Percentiles rank a stretch among this genome's conserved stretches.
phyloP scores from a whole-genome alignment of 2,888 invertebrate genomes.

The Conomelus anceps region DNA sequence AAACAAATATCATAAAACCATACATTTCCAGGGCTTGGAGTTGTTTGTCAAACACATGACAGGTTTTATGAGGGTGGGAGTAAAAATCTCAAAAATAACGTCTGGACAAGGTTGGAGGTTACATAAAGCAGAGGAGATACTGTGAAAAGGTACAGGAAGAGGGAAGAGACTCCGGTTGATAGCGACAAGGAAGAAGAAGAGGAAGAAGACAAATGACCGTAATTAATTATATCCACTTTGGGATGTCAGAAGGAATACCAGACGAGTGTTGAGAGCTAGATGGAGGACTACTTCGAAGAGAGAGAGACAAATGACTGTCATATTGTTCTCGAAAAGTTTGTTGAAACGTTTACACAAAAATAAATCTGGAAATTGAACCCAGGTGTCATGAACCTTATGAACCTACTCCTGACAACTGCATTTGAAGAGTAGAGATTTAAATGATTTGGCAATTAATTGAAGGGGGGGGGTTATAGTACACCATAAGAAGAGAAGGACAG shows the following conservation, averaged over 20 bases:
- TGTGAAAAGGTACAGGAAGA: not conserved
- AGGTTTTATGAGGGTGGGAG: not conserved
- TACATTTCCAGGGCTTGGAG: not conserved
- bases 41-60: not conserved
- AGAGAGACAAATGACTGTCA: not conserved
- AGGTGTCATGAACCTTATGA: too few relatives aligned
- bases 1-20: not conserved
- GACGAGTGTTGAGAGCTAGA: not conserved
- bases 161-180: not conserved
- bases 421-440: too few relatives aligned
- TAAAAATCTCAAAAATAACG: not conserved
- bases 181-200: not conserved
- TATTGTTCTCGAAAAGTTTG: not conserved
- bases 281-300: not conserved
- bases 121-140: not conserved
- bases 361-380: not conserved
- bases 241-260: not conserved
- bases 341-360: not conserved
- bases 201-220: not conserved
- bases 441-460: too few relatives aligned
- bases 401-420: too few relatives aligned
- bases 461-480: too few relatives aligned
- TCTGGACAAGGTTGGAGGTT: not conserved
- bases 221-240: not conserved
- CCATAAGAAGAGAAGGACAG: too few relatives aligned